phyloP scores from a whole-genome alignment of 2,888 invertebrate species.

The Cosmopolites sordidus region DNA sequence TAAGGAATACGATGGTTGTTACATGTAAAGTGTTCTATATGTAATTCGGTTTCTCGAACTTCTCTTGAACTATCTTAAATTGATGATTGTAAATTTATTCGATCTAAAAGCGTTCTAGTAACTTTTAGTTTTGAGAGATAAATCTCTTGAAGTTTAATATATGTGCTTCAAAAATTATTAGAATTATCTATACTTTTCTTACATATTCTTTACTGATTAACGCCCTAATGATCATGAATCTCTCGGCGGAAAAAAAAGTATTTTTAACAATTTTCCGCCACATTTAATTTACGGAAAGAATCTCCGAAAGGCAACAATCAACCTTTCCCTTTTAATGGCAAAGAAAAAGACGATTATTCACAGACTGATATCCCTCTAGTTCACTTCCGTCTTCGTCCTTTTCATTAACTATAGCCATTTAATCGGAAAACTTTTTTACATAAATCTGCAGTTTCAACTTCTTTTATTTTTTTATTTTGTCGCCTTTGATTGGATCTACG shows the following conservation, averaged over 20 bases:
- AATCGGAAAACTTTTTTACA: conserved; percentile 41
- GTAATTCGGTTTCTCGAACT: too few species aligned
- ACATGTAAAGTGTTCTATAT: too few species aligned
- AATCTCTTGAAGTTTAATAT: too few species aligned
- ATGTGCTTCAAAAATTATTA: too few species aligned
- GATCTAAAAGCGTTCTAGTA: too few species aligned
- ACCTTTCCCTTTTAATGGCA: conserved; percentile 19
- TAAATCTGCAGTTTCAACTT: conserved; percentile 36
- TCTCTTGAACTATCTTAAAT: too few species aligned
- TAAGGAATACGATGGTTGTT: too few species aligned
- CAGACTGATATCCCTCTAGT: conserved; percentile 34
- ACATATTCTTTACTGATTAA: too few species aligned
- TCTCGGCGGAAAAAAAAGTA: conserved; percentile 2
- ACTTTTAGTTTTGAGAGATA: too few species aligned
- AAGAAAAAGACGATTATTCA: conserved; percentile 43
- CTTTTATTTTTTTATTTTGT: conserved; percentile 13
- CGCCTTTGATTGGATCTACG: conserved; percentile 5
- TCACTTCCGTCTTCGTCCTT: conserved; percentile 12
- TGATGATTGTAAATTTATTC: too few species aligned
- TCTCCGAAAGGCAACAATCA: conserved; percentile 8
- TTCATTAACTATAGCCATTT: conserved; percentile 32
- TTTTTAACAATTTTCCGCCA: conserved; percentile 21
- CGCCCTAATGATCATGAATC: too few species aligned
- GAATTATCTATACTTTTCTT: too few species aligned
- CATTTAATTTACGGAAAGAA: conserved; percentile 21